Conservation (phyloP, 2,797 vertebrate species). For the Cirrhinus molitorella region DNA sequence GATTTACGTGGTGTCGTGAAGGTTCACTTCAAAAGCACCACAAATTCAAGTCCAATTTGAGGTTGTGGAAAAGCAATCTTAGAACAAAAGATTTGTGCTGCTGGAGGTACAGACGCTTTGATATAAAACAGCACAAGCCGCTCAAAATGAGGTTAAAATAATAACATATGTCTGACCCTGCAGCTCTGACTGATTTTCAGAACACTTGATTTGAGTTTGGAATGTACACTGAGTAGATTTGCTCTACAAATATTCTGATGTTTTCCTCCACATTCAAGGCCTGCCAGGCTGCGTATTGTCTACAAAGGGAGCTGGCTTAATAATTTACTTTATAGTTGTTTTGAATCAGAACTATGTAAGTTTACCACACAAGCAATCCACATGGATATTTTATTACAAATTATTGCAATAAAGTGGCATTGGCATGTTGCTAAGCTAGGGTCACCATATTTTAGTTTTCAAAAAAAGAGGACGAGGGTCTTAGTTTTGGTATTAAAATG, state of each 20-base stretch:
- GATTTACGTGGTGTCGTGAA: neutral
- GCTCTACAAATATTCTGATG: constrained; percentile 33
- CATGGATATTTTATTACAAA: neutral
- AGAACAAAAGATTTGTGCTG: constrained; percentile 28
- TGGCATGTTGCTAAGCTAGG: too few species aligned
- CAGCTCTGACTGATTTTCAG: constrained; percentile 27
- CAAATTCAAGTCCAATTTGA: constrained; percentile 24
- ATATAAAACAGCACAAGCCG: constrained; percentile 8
- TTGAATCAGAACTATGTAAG: neutral
- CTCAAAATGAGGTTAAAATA: constrained; percentile 18
- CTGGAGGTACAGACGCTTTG: neutral
- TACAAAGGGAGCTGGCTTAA: neutral
- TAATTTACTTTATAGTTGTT: neutral
- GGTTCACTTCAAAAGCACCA: constrained; percentile 3
- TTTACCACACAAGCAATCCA: neutral
- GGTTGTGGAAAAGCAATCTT: constrained; percentile 42
- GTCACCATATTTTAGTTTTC: too few species aligned
- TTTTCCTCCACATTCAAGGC: neutral
- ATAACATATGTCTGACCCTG: constrained; percentile 34
- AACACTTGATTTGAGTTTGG: constrained; percentile 24
- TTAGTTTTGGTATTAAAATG: too few species aligned
- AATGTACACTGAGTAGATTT: constrained; percentile 19
- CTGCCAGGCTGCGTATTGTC: neutral
- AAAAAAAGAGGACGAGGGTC: too few species aligned
- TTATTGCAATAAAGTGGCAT: neutral